Conservation (phyloP, 2,888 invertebrate species). For the Chrysomela aeneicollis region DNA sequence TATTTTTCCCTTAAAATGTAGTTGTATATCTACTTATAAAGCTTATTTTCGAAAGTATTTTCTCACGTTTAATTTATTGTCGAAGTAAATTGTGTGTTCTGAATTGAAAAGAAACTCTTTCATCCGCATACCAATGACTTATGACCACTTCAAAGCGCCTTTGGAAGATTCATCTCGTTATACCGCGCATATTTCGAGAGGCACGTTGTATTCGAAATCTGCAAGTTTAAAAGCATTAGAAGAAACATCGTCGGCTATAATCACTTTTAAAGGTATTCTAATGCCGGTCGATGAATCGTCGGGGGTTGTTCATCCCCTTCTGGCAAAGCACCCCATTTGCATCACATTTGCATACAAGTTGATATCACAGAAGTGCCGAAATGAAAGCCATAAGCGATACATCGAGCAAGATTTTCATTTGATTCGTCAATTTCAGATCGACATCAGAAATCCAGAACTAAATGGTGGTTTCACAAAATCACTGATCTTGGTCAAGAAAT, state of each 20-base stretch:
- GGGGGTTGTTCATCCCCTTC: conserved; percentile 44
- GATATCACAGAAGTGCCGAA: conserved; percentile 27
- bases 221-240: conserved; percentile 45
- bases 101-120: too few relatives aligned
- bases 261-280: conserved; percentile 49
- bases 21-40: too few relatives aligned
- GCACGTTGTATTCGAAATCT: conserved; percentile 30
- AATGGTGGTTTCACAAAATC: too few relatives aligned
- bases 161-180: neutral
- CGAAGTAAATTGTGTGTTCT: too few relatives aligned
- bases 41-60: too few relatives aligned
- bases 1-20: too few relatives aligned
- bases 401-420: conserved; percentile 6
- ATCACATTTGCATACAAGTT: conserved; percentile 49
- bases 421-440: neutral
- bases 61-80: too few relatives aligned
- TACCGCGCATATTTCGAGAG: neutral
- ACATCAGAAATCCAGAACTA: too few relatives aligned
- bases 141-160: neutral
- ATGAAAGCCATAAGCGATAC: conserved; percentile 12
- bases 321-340: conserved; percentile 46
- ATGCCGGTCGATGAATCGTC: conserved; percentile 47
- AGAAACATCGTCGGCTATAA: conserved; percentile 45
- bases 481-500: too few relatives aligned
- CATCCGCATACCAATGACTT: too few relatives aligned